Percentiles rank a stretch among this genome's conserved stretches.
phyloP scores from a whole-genome alignment of 2,888 invertebrate species.

The Auanema sp. region DNA sequence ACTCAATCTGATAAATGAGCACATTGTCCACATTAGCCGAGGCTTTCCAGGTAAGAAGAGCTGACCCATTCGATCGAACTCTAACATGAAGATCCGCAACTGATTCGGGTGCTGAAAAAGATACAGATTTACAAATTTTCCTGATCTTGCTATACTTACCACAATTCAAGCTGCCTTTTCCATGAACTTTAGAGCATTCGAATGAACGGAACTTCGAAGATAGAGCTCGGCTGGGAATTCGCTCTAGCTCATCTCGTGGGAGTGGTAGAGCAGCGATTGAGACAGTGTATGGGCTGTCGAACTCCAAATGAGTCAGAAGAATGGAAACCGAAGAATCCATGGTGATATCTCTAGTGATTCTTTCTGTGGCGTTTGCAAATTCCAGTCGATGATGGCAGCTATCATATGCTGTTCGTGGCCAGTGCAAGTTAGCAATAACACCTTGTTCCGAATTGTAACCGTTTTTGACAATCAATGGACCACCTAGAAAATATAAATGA shows the following conservation, averaged over 20 bases:
- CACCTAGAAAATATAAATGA: conserved; percentile 11
- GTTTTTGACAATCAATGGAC: conserved; percentile 41
- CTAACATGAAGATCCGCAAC: conserved; percentile 48
- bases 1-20: conserved; percentile 50
- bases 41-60: conserved; percentile 50
- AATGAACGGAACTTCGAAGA: conserved; percentile 43
- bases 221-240: conserved; percentile 22
- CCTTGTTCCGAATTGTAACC: conserved; percentile 53
- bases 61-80: conserved; percentile 45
- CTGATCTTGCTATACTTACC: conserved; percentile 31
- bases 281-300: conserved; percentile 42
- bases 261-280: conserved; percentile 27
- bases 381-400: conserved; percentile 39
- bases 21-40: conserved; percentile 46
- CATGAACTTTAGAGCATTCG: conserved; percentile 53
- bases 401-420: conserved; percentile 41
- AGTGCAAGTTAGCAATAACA: conserved; percentile 48
- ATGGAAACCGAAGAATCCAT: conserved; percentile 38
- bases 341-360: conserved; percentile 22
- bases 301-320: conserved; percentile 40
- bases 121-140: neutral
- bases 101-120: conserved; percentile 57
- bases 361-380: conserved; percentile 33
- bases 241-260: conserved; percentile 20
- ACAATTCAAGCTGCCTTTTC: conserved; percentile 56